phyloP scores from a whole-genome alignment of 2,888 invertebrate genomes.

The Emmelina monodactyla region DNA sequence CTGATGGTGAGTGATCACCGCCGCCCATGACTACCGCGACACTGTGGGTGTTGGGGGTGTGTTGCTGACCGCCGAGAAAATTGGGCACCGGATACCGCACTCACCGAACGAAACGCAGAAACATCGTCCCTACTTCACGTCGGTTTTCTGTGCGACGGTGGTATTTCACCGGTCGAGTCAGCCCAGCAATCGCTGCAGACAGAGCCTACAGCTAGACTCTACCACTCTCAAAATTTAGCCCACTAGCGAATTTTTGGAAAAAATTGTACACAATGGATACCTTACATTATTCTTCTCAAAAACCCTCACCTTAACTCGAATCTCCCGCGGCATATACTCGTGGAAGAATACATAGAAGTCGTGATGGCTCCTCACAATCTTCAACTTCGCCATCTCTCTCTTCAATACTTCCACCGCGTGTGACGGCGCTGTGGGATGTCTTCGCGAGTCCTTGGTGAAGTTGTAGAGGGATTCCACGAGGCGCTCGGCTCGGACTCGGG shows the following conservation, averaged over 20 bases:
- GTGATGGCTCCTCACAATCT: slow-evolving; percentile 38
- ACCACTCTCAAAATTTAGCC: too few species aligned
- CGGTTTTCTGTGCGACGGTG: too few species aligned
- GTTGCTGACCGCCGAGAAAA: too few species aligned
- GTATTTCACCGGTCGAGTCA: too few species aligned
- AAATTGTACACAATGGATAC: not conserved
- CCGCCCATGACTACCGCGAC: too few species aligned
- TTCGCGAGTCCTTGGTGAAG: slow-evolving; percentile 28
- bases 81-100: too few species aligned
- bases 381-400: slow-evolving; percentile 38
- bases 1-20: too few species aligned
- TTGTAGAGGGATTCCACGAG: slow-evolving; percentile 35
- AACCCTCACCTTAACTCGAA: slow-evolving; percentile 38
- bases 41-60: too few species aligned
- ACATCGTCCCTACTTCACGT: too few species aligned
- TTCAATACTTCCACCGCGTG: slow-evolving; percentile 30
- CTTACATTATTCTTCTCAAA: not conserved
- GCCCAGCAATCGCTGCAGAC: too few species aligned
- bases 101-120: too few species aligned
- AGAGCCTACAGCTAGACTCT: too few species aligned
- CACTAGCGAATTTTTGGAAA: not conserved
- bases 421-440: slow-evolving; percentile 22
- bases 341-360: slow-evolving; percentile 50
- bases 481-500: slow-evolving; percentile 44
- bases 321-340: slow-evolving; percentile 45